A percentile compares a stretch with the other conserved stretches of the same genome.
phyloP scores from a whole-genome alignment of 2,888 invertebrate species.

The Fragum sueziense region DNA sequence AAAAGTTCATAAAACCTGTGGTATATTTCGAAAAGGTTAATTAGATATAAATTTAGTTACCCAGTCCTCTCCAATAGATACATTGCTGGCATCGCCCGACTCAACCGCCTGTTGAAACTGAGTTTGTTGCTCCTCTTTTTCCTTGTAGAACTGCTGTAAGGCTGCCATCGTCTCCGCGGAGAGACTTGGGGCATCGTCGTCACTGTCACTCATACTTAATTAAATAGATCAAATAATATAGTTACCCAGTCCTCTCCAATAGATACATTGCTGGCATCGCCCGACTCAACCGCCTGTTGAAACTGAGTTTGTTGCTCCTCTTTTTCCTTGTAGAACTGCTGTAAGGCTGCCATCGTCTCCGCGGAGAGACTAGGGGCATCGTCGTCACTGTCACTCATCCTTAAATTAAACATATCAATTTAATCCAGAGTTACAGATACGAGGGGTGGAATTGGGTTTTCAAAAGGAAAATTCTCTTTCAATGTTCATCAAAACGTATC shows the following conservation, averaged over 20 bases:
- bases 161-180: conserved; percentile 73
- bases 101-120: conserved; percentile 53
- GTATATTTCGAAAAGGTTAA: too few relatives aligned
- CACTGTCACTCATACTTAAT: conserved; percentile 60
- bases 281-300: conserved; percentile 52
- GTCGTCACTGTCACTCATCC: conserved; percentile 66
- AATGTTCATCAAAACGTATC: too few relatives aligned
- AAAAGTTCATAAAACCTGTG: too few relatives aligned
- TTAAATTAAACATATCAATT: too few relatives aligned
- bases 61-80: conserved; percentile 68
- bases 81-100: conserved; percentile 51
- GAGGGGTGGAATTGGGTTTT: too few relatives aligned
- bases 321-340: conserved; percentile 74
- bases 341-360: conserved; percentile 73
- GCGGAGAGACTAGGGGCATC: conserved; percentile 67
- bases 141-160: conserved; percentile 74
- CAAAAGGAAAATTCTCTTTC: too few relatives aligned
- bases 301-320: conserved; percentile 53
- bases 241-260: conserved; percentile 72
- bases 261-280: conserved; percentile 47
- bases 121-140: conserved; percentile 61
- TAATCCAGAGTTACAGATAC: too few relatives aligned
- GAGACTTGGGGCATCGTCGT: conserved; percentile 68
- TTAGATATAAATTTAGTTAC: too few relatives aligned
- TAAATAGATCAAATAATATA: background rate